A percentile compares a stretch with the other conserved stretches of the same genome.
Evolutionary conservation across 2,797 vertebrate genomes (phyloP).

Genomic region (Mormyrus hasselquistii): DNA sequence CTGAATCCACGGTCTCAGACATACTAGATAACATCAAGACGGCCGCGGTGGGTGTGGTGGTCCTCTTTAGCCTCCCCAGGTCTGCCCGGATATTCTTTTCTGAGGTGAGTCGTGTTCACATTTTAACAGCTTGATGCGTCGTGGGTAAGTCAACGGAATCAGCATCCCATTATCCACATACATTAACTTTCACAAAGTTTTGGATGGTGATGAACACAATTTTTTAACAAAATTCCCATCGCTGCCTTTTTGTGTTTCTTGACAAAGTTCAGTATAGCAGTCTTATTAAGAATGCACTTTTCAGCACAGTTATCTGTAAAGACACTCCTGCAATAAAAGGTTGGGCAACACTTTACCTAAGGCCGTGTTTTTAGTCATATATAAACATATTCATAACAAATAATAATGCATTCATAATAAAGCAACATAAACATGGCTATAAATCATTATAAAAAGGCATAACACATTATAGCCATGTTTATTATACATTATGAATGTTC

Average conservation of each 20-base stretch:
- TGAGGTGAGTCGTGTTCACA: conserved; percentile 45
- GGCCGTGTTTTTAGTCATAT: neutral
- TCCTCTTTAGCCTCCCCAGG: conserved; percentile 60
- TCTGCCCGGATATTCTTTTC: conserved; percentile 53
- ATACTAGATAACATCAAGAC: conserved; percentile 53
- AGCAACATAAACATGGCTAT: neutral
- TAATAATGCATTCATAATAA: neutral
- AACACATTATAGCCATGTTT: neutral
- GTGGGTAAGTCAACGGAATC: neutral
- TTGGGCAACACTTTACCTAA: neutral
- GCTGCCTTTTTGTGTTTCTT: neutral
- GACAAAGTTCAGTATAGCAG: neutral
- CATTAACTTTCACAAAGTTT: neutral
- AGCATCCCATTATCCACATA: neutral
- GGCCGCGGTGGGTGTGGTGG: conserved; percentile 59
- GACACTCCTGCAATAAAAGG: neutral
- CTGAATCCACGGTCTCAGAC: neutral
- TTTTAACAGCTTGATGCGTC: neutral
- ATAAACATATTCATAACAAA: neutral
- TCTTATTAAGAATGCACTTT: neutral
- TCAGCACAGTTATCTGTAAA: neutral
- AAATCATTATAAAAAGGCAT: neutral
- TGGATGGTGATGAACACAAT: neutral
- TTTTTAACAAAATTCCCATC: neutral
- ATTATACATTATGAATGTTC: neutral